phyloP scores from a whole-genome alignment of 2,797 vertebrate genomes.

The Myotis findleyi region DNA sequence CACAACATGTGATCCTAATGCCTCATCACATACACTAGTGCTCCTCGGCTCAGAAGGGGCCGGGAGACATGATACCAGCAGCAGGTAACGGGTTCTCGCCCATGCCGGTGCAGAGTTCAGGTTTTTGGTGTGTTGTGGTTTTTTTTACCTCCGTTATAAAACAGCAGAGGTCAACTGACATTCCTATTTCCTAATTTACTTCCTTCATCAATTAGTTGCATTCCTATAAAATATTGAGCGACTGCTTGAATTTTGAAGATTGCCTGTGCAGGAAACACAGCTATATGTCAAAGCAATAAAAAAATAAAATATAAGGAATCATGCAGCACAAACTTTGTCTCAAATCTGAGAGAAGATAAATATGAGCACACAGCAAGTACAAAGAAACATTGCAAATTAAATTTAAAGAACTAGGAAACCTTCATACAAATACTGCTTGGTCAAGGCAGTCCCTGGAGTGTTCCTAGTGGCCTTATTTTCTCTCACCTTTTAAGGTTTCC shows the following conservation, averaged over 20 bases:
- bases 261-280: not conserved
- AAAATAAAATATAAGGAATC: not conserved
- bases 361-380: not conserved
- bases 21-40: not conserved
- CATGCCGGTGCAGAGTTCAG: not conserved
- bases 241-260: not conserved
- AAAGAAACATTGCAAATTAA: not conserved
- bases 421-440: not conserved
- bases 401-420: not conserved
- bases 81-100: not conserved
- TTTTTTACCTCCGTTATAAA: conserved; percentile 1
- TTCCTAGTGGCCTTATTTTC: not conserved
- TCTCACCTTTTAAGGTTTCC: not conserved
- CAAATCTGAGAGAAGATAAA: not conserved
- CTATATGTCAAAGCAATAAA: not conserved
- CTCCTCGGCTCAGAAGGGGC: not conserved
- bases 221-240: not conserved
- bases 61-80: not conserved
- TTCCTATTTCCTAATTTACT: not conserved
- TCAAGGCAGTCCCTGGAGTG: not conserved
- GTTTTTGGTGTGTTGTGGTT: not conserved
- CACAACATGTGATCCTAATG: not conserved
- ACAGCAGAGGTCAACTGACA: not conserved
- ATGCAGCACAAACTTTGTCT: not conserved
- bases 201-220: conserved; percentile 32